Base-by-base conservation (phyloP, 1,140 invertebrate genomes). In the Meloidogyne floridensis region DNA sequence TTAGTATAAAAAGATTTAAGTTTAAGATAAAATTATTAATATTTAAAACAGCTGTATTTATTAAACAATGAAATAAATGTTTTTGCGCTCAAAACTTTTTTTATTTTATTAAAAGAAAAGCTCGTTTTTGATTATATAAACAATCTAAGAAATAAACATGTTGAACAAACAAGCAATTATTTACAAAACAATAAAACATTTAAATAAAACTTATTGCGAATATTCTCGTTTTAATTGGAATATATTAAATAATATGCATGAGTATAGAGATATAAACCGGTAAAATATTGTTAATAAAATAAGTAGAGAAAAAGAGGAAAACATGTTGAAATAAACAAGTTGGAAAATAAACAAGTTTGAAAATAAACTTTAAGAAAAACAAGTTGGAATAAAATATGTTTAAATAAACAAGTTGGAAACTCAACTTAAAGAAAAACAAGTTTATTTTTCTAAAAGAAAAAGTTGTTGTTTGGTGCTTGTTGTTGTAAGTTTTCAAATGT, bases 201-300 rank as follows among this genome's bases (percentile, higher is more conserved):
- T 47, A 1, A 47, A 32, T 32, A 47, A 47, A 47, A 47, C 47
- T 47, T 47, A 47, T 47, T 47, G 47, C 47, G 47, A 47, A 6
- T 47, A 47, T 47, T 47, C 47, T 47, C 47, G 7, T 47, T 2
- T 47, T 47, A 47, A 47, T 47, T 65, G 32, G 32, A 32, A 32
- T 32, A 32, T 32, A 32, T 32, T 32, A 32, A 32, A 32, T 32
- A 32, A 32, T 32, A 6, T 65, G 59, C 7, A 65, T 65, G 59
- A 65, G 59, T 65, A 65, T 65, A 65, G n/a, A 65, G 15, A 65
- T 65, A 54, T 54, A 11, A 65, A 65, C 59, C 59, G 59, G 59
- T 65, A 65, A 15, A 65, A 15, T 65, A 65, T 65, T 65, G 2
- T 65, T 65, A n/a, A n/a, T 1, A 6, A 47, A 47, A 47, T 32